Percentiles rank a stretch among this genome's conserved stretches.
Conservation (phyloP, 2,113 vertebrate genomes). For the Indicator indicator region DNA sequence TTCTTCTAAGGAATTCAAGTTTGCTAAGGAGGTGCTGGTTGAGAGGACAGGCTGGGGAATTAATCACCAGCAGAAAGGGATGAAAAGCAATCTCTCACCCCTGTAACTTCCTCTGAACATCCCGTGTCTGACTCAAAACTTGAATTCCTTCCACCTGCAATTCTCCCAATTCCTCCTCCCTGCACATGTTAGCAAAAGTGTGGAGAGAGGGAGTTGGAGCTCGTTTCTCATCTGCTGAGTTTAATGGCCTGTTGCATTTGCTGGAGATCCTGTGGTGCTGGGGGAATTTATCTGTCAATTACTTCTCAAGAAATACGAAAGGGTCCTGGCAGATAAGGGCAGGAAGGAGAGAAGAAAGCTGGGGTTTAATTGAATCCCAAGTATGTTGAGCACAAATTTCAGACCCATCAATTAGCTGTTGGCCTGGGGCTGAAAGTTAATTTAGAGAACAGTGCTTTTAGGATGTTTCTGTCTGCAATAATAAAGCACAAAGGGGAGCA, state of each 20-base stretch:
- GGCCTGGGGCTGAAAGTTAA: background rate
- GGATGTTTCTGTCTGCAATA: background rate
- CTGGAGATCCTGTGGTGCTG: background rate
- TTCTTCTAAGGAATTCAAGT: background rate
- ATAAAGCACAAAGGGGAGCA: background rate
- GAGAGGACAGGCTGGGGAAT: background rate
- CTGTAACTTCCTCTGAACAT: background rate
- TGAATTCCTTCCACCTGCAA: background rate
- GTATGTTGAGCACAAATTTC: background rate
- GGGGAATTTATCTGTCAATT: conserved; percentile 32
- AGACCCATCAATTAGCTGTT: conserved; percentile 20
- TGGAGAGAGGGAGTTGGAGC: background rate
- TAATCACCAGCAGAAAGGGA: background rate
- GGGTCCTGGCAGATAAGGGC: background rate
- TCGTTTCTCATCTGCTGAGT: background rate
- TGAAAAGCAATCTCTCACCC: background rate
- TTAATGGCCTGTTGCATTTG: background rate
- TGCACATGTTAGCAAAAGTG: fast-evolving
- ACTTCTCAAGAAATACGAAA: background rate
- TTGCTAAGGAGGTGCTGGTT: background rate
- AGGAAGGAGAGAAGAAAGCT: background rate
- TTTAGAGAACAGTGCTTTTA: background rate
- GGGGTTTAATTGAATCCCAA: background rate
- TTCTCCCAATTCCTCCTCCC: background rate
- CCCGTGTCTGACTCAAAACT: background rate